Conservation (phyloP, 2,888 invertebrate species). For the Seira sanloemensis region DNA sequence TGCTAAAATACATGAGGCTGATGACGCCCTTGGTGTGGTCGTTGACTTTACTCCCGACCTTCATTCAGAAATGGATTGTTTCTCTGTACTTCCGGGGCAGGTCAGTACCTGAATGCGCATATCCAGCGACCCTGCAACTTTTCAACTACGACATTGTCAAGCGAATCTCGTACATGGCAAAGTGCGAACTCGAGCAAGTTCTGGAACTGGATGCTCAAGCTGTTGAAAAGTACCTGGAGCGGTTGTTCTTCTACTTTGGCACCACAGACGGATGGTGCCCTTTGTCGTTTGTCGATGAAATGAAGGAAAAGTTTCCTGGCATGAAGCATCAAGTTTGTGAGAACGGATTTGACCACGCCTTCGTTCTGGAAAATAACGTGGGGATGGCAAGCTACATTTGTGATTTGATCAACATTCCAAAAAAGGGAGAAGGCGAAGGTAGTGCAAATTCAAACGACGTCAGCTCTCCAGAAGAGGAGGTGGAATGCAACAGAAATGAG, state of each 20-base stretch:
- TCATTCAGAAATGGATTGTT: constrained; percentile 47
- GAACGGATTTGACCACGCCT: constrained; percentile 84
- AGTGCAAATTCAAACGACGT: too few species aligned
- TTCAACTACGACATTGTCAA: constrained; percentile 55
- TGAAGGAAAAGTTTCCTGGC: constrained; percentile 80
- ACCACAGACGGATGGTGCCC: constrained; percentile 90
- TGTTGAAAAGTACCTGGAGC: constrained; percentile 79
- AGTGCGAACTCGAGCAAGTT: constrained; percentile 77
- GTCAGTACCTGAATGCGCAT: constrained; percentile 47
- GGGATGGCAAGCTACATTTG: constrained; percentile 75
- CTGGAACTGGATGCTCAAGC: constrained; percentile 81
- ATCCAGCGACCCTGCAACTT: constrained; percentile 51
- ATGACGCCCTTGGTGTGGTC: constrained; percentile 46
- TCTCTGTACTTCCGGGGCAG: constrained; percentile 53
- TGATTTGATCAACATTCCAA: too few species aligned
- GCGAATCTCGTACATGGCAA: constrained; percentile 54
- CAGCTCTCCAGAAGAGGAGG: too few species aligned
- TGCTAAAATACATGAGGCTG: constrained; percentile 77
- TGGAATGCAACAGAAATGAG: too few species aligned
- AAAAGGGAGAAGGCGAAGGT: too few species aligned
- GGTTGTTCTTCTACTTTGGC: constrained; percentile 88
- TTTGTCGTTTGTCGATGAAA: constrained; percentile 81
- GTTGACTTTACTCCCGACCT: constrained; percentile 39
- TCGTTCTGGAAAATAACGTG: constrained; percentile 80
- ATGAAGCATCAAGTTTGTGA: constrained; percentile 81